phyloP scores from a whole-genome alignment of 2,797 vertebrate genomes.

The Oreochromis grahami region DNA sequence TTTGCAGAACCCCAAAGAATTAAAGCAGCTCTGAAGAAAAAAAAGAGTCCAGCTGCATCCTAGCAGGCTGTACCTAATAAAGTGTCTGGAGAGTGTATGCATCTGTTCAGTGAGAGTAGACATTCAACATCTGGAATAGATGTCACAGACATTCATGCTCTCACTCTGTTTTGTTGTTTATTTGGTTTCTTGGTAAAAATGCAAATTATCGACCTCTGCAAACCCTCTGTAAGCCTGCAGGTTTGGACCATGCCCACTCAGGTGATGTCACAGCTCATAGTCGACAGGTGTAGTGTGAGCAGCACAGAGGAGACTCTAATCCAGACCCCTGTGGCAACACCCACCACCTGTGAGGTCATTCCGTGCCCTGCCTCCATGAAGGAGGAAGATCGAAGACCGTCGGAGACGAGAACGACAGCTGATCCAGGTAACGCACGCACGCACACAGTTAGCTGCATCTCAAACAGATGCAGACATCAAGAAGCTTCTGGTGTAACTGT shows the following conservation, averaged over 20 bases:
- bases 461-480: too few relatives aligned
- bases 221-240: not conserved
- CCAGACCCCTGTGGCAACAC: not conserved
- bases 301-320: not conserved
- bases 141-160: too few relatives aligned
- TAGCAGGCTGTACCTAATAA: too few relatives aligned
- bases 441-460: too few relatives aligned
- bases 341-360: not conserved
- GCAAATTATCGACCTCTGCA: not conserved
- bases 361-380: not conserved
- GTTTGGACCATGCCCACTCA: slow-evolving; percentile 31
- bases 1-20: too few relatives aligned
- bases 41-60: too few relatives aligned
- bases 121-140: too few relatives aligned
- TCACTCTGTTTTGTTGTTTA: not conserved
- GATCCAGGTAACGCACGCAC: not conserved
- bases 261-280: slow-evolving; percentile 18
- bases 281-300: slow-evolving; percentile 27
- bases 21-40: too few relatives aligned
- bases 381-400: not conserved
- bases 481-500: too few relatives aligned
- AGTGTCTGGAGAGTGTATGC: too few relatives aligned
- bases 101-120: not conserved
- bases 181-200: not conserved
- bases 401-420: not conserved